phyloP scores from a whole-genome alignment of 1,140 invertebrate genomes.

The Anagrus nilaparvatae region DNA sequence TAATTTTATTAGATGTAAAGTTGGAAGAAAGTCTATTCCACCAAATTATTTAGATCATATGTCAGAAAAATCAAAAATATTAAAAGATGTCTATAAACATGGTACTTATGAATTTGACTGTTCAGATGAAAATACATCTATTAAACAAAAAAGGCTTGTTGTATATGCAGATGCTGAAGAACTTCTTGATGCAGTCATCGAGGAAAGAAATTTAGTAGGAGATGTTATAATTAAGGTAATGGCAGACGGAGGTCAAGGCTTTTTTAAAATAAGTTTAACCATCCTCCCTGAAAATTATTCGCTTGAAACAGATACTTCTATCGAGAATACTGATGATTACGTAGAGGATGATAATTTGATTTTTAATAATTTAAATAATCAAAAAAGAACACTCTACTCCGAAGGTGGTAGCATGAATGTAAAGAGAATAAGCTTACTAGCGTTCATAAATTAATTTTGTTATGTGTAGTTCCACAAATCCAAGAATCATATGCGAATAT shows the following conservation, averaged over 20 bases:
- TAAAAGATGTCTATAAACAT: slow-evolving; percentile 6
- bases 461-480: neutral
- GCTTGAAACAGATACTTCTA: neutral
- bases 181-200: slow-evolving; percentile 8
- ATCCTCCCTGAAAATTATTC: slow-evolving; percentile 8
- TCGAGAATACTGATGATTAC: slow-evolving; percentile 1
- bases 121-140: neutral
- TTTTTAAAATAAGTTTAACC: slow-evolving; percentile 10
- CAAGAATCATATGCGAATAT: slow-evolving; percentile 8
- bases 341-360: neutral
- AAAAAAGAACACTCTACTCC: slow-evolving; percentile 1
- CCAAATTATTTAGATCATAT: slow-evolving; percentile 3
- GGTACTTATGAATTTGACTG: slow-evolving; percentile 9
- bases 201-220: slow-evolving; percentile 1
- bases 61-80: slow-evolving; percentile 4
- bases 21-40: slow-evolving; percentile 10
- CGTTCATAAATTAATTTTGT: slow-evolving; percentile 4
- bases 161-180: slow-evolving; percentile 9
- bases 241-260: slow-evolving; percentile 10
- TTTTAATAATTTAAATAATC: neutral
- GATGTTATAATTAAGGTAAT: slow-evolving; percentile 10
- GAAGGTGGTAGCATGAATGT: neutral
- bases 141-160: slow-evolving; percentile 3
- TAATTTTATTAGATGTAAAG: slow-evolving; percentile 12
- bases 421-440: slow-evolving; percentile 1